Evolutionary conservation across 2,888 invertebrate species (phyloP).

Genomic region (Portevinia maculata): DNA sequence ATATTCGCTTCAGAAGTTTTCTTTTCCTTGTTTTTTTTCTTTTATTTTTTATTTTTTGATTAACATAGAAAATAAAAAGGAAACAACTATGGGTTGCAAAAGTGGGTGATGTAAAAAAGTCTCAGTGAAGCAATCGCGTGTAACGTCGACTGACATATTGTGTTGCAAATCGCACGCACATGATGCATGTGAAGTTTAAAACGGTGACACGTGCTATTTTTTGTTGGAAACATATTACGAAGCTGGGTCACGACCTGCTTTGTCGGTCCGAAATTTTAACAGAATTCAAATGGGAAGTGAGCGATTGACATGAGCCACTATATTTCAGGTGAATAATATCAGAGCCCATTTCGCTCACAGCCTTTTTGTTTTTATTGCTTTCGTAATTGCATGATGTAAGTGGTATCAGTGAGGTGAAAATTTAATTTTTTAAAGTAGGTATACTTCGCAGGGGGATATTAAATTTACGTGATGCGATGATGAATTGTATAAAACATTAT

Average conservation of each 20-base stretch:
- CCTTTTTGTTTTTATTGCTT: neutral
- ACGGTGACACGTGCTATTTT: constrained; percentile 47
- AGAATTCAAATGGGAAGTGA: constrained; percentile 44
- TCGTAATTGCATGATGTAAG: neutral
- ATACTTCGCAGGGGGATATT: constrained; percentile 36
- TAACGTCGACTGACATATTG: constrained; percentile 28
- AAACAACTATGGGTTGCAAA: neutral
- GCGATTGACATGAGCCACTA: constrained; percentile 51
- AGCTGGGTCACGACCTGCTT: constrained; percentile 5
- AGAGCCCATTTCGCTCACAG: constrained; percentile 21
- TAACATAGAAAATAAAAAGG: constrained; percentile 19
- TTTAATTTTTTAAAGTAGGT: constrained; percentile 22
- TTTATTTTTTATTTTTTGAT: neutral
- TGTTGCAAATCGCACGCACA: constrained; percentile 63
- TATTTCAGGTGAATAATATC: constrained; percentile 30
- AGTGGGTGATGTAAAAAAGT: neutral
- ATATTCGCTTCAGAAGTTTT: neutral
- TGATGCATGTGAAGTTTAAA: constrained; percentile 36
- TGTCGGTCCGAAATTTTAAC: constrained; percentile 31
- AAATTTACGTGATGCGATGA: constrained; percentile 53
- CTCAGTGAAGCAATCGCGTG: constrained; percentile 33
- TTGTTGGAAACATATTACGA: neutral
- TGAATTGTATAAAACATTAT: constrained; percentile 25
- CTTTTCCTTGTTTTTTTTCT: neutral
- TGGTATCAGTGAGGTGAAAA: constrained; percentile 18